These are phyloP conservation scores for Dreissena polymorpha DNA, from an alignment of 1,140 invertebrate species.

Conservation along the genomic window DNA sequence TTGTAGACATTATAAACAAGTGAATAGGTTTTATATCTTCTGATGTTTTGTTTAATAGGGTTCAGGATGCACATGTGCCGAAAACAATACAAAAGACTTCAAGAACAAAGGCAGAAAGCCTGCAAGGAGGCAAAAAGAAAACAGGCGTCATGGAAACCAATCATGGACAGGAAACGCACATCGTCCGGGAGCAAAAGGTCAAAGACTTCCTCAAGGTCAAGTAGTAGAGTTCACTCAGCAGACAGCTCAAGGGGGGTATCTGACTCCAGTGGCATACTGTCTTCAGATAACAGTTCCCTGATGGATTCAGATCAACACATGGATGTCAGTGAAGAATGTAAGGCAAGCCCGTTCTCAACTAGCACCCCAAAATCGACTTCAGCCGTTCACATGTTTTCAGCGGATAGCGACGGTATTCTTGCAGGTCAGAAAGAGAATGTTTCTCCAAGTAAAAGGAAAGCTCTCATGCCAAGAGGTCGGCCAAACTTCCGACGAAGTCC, in stretches of 20 bases:
- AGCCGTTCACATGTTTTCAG: too few species aligned
- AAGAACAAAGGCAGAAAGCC: background rate
- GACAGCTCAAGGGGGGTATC: background rate
- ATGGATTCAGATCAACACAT: background rate
- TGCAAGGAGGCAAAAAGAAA: background rate
- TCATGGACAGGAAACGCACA: constrained; percentile 35
- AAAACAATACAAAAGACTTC: background rate
- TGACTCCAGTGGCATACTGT: background rate
- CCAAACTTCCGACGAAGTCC: constrained; percentile 3
- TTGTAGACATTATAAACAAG: too few species aligned
- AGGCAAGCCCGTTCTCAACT: background rate
- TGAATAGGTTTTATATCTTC: too few species aligned
- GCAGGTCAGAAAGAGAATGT: too few species aligned
- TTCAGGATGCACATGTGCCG: constrained; percentile 26
- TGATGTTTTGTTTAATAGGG: constrained; percentile 4
- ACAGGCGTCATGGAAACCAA: constrained; percentile 37
- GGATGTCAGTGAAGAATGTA: background rate
- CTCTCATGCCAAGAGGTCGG: background rate
- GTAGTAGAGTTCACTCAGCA: background rate
- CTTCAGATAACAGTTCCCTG: background rate
- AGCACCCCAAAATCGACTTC: background rate
- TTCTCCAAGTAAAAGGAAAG: background rate
- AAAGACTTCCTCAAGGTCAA: background rate
- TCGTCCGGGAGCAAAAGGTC: constrained; percentile 11
- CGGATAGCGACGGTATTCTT: too few species aligned